These are phyloP conservation scores for Pantherophis alleghaniensis DNA, from an alignment of 2,797 vertebrate genomes.

Conservation along the genomic window DNA sequence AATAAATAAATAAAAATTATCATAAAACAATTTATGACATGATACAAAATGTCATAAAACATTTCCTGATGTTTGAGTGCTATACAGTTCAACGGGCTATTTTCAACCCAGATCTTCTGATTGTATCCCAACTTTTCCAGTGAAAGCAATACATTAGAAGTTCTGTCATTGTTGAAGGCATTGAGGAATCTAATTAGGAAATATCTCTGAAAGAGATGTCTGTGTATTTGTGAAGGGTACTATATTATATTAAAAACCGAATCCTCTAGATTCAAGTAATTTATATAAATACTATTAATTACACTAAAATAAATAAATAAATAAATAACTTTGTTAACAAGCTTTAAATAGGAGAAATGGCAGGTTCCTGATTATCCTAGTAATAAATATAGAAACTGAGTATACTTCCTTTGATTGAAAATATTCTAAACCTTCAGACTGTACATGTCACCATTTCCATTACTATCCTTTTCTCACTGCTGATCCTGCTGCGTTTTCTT, in stretches of 20 bases:
- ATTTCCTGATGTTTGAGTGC: neutral
- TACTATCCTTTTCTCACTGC: neutral
- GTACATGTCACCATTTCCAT: constrained; percentile 8
- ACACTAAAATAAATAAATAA: neutral
- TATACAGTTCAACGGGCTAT: neutral
- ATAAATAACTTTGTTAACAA: neutral
- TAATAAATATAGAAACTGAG: neutral
- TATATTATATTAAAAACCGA: neutral
- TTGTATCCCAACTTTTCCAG: neutral
- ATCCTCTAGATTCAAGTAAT: neutral
- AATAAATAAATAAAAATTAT: neutral
- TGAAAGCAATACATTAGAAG: neutral
- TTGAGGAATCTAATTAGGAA: neutral
- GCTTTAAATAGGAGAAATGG: neutral
- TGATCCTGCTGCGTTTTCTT: constrained; percentile 10
- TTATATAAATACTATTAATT: neutral
- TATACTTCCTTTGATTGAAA: neutral
- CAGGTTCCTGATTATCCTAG: neutral
- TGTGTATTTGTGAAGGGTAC: neutral
- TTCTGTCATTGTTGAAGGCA: neutral
- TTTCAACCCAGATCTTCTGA: neutral
- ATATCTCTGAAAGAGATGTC: too few relatives aligned
- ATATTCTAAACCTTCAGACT: neutral
- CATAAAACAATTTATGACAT: neutral
- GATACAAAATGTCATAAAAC: neutral